Conservation (phyloP, 1,140 invertebrate species). For the Ooceraea biroi region DNA sequence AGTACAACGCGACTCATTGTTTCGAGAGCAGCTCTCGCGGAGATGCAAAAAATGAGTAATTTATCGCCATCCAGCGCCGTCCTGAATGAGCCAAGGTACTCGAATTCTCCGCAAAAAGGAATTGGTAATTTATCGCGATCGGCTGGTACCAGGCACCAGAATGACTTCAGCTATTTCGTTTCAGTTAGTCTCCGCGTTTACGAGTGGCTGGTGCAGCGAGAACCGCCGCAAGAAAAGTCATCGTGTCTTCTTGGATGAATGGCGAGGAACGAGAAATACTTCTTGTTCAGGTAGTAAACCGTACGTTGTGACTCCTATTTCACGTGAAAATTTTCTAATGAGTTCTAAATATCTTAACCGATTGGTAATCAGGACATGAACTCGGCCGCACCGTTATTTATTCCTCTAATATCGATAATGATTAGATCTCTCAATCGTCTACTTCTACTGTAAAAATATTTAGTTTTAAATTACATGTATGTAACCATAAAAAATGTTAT, state of each 20-base stretch:
- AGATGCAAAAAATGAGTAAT: constrained; percentile 66
- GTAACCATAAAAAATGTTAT: too few relatives aligned
- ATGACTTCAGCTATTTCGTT: constrained; percentile 69
- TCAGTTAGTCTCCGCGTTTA: constrained; percentile 43
- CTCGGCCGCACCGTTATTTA: not conserved
- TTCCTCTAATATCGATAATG: not conserved
- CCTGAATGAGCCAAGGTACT: constrained; percentile 58
- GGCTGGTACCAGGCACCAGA: constrained; percentile 32
- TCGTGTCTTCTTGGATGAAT: constrained; percentile 22
- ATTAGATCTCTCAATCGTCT: not conserved
- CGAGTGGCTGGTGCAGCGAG: constrained; percentile 29
- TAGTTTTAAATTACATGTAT: too few relatives aligned
- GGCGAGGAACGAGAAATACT: constrained; percentile 31
- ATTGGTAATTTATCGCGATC: constrained; percentile 72
- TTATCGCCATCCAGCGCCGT: constrained; percentile 59
- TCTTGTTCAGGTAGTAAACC: constrained; percentile 12
- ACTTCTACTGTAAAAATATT: too few relatives aligned
- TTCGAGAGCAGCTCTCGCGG: constrained; percentile 45
- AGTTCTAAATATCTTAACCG: not conserved
- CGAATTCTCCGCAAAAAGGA: constrained; percentile 55
- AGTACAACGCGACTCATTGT: constrained; percentile 62
- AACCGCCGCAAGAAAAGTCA: constrained; percentile 27
- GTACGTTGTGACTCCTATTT: constrained; percentile 7
- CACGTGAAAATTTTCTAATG: not conserved
- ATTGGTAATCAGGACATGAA: not conserved